Conservation (phyloP, 1,140 invertebrate species). For the Anadara kagoshimensis region DNA sequence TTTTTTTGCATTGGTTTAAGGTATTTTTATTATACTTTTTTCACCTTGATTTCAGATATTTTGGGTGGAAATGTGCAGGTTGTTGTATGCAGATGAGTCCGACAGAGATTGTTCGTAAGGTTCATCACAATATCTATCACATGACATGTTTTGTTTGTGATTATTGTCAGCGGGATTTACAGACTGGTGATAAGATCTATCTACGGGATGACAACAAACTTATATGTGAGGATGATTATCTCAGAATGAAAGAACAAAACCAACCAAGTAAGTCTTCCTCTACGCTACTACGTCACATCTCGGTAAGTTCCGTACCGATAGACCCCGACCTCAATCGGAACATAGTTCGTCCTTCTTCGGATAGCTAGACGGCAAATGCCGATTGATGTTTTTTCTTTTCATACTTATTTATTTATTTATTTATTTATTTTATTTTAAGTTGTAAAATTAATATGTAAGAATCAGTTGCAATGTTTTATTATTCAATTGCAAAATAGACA, state of each 20-base stretch:
- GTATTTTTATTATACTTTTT: too few relatives aligned
- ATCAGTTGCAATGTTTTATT: too few relatives aligned
- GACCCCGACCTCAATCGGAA: too few relatives aligned
- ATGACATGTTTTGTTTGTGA: constrained; percentile 65
- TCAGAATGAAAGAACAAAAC: constrained; percentile 29
- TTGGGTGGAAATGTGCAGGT: too few relatives aligned
- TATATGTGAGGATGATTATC: constrained; percentile 66
- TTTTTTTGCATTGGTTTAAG: too few relatives aligned
- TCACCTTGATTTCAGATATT: too few relatives aligned
- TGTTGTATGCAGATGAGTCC: too few relatives aligned
- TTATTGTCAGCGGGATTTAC: constrained; percentile 53
- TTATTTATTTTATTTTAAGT: too few relatives aligned
- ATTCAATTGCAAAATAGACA: too few relatives aligned
- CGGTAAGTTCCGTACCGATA: background rate
- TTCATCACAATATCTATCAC: constrained; percentile 69
- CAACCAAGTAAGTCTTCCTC: background rate
- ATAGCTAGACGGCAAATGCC: background rate
- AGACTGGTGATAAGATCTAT: constrained; percentile 71
- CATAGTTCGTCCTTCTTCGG: too few relatives aligned
- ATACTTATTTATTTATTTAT: background rate
- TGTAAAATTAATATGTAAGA: background rate
- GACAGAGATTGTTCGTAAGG: constrained; percentile 59
- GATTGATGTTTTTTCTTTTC: background rate
- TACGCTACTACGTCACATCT: background rate
- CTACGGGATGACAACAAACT: constrained; percentile 66